Evolutionary conservation across 1,140 invertebrate species (phyloP).

Genomic region (Anastatus disparis): DNA sequence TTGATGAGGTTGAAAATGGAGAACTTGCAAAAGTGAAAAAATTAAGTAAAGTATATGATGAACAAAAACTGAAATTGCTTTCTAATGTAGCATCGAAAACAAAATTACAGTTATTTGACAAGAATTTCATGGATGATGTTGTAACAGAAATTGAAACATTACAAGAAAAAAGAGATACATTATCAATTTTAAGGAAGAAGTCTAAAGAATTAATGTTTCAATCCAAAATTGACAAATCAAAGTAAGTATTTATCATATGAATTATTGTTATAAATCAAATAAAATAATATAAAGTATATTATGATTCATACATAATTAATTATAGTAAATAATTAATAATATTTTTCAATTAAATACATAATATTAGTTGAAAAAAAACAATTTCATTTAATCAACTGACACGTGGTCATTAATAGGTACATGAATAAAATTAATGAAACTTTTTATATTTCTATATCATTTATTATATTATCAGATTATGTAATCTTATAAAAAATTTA

Average conservation of each 20-base stretch:
- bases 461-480: background rate
- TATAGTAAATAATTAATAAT: too few species aligned
- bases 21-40: slow-evolving; percentile 43
- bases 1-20: slow-evolving; percentile 45
- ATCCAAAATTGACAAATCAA: slow-evolving; percentile 16
- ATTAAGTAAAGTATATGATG: slow-evolving; percentile 50
- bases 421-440: too few species aligned
- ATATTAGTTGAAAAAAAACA: too few species aligned
- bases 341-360: too few species aligned
- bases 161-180: slow-evolving; percentile 19
- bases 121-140: slow-evolving; percentile 45
- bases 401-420: too few species aligned
- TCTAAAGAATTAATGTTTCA: background rate
- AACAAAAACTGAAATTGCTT: slow-evolving; percentile 44
- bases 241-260: slow-evolving; percentile 29
- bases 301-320: too few species aligned
- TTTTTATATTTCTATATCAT: too few species aligned
- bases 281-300: too few species aligned
- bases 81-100: background rate
- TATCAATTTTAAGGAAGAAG: slow-evolving; percentile 14
- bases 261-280: too few species aligned
- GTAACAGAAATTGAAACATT: slow-evolving; percentile 39
- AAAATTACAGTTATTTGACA: slow-evolving; percentile 49
- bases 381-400: too few species aligned
- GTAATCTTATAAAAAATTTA: background rate